These are phyloP conservation scores for Meta bourneti DNA, from an alignment of 2,888 invertebrate genomes.

Conservation along the genomic window DNA sequence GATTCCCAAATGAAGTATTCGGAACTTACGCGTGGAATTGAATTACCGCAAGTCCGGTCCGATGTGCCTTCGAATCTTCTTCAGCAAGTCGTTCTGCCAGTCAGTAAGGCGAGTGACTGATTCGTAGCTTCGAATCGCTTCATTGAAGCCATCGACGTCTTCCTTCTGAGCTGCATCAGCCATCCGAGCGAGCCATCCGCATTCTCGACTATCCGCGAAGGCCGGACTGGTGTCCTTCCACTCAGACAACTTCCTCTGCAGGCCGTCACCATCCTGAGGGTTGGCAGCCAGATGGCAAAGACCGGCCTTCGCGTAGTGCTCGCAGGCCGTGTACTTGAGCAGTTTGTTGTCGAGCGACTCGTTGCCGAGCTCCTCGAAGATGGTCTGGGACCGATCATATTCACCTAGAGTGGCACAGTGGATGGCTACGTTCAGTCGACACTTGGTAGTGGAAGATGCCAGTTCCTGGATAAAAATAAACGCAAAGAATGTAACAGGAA, in stretches of 20 bases:
- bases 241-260: conserved; percentile 27
- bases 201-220: conserved; percentile 82
- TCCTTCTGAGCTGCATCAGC: conserved; percentile 80
- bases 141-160: conserved; percentile 81
- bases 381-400: conserved; percentile 82
- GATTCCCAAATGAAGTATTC: no score
- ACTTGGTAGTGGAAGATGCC: conserved; percentile 81
- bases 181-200: conserved; percentile 82
- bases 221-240: conserved; percentile 82
- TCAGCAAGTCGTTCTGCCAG: conserved; percentile 81
- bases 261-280: conserved; percentile 36
- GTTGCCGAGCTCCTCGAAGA: conserved; percentile 82
- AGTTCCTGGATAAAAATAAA: conserved; percentile 40
- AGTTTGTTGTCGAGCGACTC: conserved; percentile 82
- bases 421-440: conserved; percentile 81
- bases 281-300: conserved; percentile 80
- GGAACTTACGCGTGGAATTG: no score
- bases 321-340: conserved; percentile 83
- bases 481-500: not conserved
- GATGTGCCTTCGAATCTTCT: conserved; percentile 81
- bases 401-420: conserved; percentile 82
- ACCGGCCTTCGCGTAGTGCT: conserved; percentile 83
- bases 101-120: conserved; percentile 80
- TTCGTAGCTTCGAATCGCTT: conserved; percentile 81
- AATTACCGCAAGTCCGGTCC: conserved; percentile 42